Evolutionary conservation across 2,113 vertebrate species (phyloP).

Genomic region (Ctenodactylus gundi): DNA sequence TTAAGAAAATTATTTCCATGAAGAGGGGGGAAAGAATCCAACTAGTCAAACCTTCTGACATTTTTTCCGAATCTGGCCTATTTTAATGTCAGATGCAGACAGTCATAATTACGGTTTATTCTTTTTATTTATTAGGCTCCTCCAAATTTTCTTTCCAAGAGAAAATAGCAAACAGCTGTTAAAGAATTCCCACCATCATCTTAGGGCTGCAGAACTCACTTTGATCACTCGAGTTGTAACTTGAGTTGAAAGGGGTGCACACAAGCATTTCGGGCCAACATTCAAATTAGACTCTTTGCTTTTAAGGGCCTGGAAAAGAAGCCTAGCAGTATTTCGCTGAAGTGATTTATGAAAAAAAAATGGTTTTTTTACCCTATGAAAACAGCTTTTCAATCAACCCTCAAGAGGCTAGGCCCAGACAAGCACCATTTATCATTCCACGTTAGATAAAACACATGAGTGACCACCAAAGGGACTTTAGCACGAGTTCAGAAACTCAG

Average conservation of each 20-base stretch:
- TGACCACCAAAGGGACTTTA: neutral
- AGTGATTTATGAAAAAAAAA: constrained; percentile 59
- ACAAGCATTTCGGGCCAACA: neutral
- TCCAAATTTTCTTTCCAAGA: constrained; percentile 7
- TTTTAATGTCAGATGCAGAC: constrained; percentile 7
- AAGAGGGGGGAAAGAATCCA: neutral
- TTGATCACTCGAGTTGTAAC: constrained; percentile 6
- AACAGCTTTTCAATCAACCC: constrained; percentile 60
- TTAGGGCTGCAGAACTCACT: neutral
- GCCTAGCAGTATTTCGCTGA: neutral
- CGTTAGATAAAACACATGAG: constrained; percentile 62
- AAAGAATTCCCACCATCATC: neutral
- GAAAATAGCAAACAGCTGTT: constrained; percentile 70
- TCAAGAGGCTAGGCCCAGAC: constrained; percentile 44
- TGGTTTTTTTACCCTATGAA: constrained; percentile 46
- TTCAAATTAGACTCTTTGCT: neutral
- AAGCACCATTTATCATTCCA: constrained; percentile 63
- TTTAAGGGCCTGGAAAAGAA: neutral
- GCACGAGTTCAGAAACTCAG: constrained; percentile 40
- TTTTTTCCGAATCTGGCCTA: neutral
- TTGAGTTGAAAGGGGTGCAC: neutral
- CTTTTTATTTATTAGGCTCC: constrained; percentile 49
- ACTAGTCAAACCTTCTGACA: neutral
- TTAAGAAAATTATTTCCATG: neutral
- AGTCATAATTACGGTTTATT: neutral